Base-by-base conservation (phyloP, 1,140 invertebrate genomes). In the Goniozus legneri region DNA sequence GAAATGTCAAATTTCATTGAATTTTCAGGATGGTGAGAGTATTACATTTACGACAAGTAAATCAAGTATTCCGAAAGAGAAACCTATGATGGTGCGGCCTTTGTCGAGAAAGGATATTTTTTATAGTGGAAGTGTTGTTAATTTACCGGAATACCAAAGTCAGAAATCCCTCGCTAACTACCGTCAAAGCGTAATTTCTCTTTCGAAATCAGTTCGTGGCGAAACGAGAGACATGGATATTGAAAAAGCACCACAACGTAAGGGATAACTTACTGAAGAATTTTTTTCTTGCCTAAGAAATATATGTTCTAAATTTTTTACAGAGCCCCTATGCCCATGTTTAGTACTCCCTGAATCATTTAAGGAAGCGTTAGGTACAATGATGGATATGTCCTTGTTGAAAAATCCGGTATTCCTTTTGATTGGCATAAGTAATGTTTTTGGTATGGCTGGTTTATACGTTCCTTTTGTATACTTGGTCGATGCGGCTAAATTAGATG, bases 91-190 rank as follows among this genome's bases (percentile, higher is more conserved):
- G 75, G 86, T 95, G 13, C 82, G 95, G 13, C 96, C 96, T 2
- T 75, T 99, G 69, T 96, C 94, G 4, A 80, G 94, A 33, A 97
- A 97, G 74, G 96, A 98, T 73, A 97, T 98, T 55, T 98, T 99
- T 77, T 99, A 98, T 77, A 93, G 94, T 10, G 95, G 96, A 18
- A 95, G 91, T 19, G 87, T 97, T 6, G 79, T 88, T 20, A 90
- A 96, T 76, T 78, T 97, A 39, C 91, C 90, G 0, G 89, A 96
- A 73, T 97, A 88, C 73, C 90, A 94, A 65, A 91, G 88, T 44
- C 92, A 95, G 69, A 92, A 92, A 57, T 92, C 92, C 7, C 77
- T 97, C n/a, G 83, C 87, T 22, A 88, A 87, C 50, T 93, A 92
- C 65, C 80, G 91, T 27, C 85, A 90, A 59, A 90, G 87, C 34